Conservation (phyloP, 2,113 vertebrate genomes). For the Salvelinus fontinalis region DNA sequence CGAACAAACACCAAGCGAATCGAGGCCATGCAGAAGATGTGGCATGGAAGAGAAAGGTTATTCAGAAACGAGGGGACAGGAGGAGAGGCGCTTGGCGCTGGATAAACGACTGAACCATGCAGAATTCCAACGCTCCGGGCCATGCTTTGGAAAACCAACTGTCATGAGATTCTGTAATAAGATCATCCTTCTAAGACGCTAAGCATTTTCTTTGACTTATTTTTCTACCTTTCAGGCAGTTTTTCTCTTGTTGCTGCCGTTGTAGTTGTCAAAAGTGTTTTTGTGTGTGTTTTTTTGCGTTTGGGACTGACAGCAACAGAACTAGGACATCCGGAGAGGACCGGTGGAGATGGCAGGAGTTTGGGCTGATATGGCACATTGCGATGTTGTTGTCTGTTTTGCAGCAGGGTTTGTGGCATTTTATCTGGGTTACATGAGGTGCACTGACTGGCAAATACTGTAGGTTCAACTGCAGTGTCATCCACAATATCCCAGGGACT, state of each 20-base stretch:
- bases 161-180: conserved; percentile 51
- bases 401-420: background rate
- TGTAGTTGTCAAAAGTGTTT: conserved; percentile 1
- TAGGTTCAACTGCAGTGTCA: conserved; percentile 1
- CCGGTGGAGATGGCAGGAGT: background rate
- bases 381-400: background rate
- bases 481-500: background rate
- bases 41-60: conserved; percentile 9
- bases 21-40: background rate
- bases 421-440: conserved; percentile 7
- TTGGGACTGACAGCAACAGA: conserved; percentile 39
- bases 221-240: conserved; percentile 32
- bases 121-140: conserved; percentile 27
- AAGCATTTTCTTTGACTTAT: conserved; percentile 36
- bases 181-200: conserved; percentile 37
- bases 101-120: conserved; percentile 33
- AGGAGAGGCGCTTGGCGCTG: conserved; percentile 15
- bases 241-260: conserved; percentile 14
- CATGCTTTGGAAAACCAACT: conserved; percentile 37
- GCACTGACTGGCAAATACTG: background rate
- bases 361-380: conserved; percentile 29
- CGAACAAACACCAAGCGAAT: background rate
- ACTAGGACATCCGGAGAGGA: conserved; percentile 29
- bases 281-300: conserved; percentile 5
- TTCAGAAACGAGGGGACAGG: background rate